These are phyloP conservation scores for Rhyzopertha dominica DNA, from an alignment of 1,140 invertebrate genomes.

Conservation along the genomic window DNA sequence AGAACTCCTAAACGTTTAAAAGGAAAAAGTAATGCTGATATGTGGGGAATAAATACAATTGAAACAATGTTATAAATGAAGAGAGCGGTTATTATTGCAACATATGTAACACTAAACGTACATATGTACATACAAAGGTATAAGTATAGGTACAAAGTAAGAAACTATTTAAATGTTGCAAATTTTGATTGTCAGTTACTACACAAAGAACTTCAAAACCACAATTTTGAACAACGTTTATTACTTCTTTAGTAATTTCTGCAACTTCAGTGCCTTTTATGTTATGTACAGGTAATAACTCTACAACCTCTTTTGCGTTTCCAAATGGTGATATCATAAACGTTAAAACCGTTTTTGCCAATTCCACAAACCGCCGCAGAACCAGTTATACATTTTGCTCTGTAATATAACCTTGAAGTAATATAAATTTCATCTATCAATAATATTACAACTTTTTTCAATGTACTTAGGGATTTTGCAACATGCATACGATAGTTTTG, in stretches of 20 bases:
- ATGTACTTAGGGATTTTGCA: background rate
- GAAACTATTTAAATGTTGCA: no score
- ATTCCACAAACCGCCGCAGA: conserved; percentile 5
- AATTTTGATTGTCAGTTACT: conserved; percentile 10
- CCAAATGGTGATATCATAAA: conserved; percentile 16
- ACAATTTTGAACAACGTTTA: conserved; percentile 9
- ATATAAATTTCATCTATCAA: conserved; percentile 14
- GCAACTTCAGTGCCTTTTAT: conserved; percentile 6
- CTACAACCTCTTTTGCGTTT: conserved; percentile 9
- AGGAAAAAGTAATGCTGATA: no score
- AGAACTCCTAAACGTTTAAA: no score
- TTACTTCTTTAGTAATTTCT: conserved; percentile 8
- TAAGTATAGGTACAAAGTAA: no score
- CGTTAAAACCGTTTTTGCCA: conserved; percentile 9
- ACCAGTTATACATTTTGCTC: conserved; percentile 9
- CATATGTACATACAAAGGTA: no score
- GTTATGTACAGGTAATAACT: conserved; percentile 14
- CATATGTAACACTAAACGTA: no score
- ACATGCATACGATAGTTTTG: background rate
- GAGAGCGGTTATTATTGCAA: no score
- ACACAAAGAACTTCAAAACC: conserved; percentile 11
- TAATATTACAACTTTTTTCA: conserved; percentile 6
- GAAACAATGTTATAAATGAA: no score
- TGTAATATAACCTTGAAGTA: conserved; percentile 7
- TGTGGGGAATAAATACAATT: no score